phyloP scores from a whole-genome alignment of 1,140 invertebrate species.

The Meloidogyne floridensis region DNA sequence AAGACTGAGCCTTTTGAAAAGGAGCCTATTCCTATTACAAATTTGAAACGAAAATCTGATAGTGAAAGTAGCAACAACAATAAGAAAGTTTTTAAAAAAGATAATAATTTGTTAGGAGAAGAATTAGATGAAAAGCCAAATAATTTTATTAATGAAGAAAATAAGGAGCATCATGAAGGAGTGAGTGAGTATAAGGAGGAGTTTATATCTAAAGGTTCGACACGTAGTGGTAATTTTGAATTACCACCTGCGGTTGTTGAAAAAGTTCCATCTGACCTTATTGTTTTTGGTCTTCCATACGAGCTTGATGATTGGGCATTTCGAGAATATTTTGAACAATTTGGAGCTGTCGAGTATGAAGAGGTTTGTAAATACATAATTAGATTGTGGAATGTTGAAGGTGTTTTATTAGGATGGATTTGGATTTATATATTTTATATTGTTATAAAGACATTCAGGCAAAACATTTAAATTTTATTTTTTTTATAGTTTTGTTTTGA shows the following conservation, averaged over 20 bases:
- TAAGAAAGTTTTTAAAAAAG: conserved; percentile 11
- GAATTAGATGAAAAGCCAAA: conserved; percentile 54
- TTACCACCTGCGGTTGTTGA: neutral
- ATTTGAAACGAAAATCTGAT: neutral
- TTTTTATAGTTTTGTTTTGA: no score
- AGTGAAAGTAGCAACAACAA: neutral
- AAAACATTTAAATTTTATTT: no score
- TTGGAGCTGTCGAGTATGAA: conserved; percentile 69
- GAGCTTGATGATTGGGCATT: conserved; percentile 69
- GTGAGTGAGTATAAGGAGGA: neutral
- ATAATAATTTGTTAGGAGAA: conserved; percentile 29
- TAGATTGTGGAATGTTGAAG: neutral
- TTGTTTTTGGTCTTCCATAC: conserved; percentile 67
- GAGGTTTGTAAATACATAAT: conserved; percentile 65
- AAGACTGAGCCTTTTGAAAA: neutral
- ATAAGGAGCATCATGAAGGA: neutral
- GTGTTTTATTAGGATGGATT: neutral
- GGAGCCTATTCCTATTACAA: neutral
- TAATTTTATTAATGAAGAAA: conserved; percentile 47
- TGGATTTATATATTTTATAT: neutral
- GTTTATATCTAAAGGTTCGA: neutral
- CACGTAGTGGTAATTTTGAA: neutral
- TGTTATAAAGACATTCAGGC: neutral
- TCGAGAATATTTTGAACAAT: conserved; percentile 69
- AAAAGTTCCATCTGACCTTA: conserved; percentile 56